Base-by-base conservation (phyloP, 2,797 vertebrate species). In the Erethizon dorsatum region DNA sequence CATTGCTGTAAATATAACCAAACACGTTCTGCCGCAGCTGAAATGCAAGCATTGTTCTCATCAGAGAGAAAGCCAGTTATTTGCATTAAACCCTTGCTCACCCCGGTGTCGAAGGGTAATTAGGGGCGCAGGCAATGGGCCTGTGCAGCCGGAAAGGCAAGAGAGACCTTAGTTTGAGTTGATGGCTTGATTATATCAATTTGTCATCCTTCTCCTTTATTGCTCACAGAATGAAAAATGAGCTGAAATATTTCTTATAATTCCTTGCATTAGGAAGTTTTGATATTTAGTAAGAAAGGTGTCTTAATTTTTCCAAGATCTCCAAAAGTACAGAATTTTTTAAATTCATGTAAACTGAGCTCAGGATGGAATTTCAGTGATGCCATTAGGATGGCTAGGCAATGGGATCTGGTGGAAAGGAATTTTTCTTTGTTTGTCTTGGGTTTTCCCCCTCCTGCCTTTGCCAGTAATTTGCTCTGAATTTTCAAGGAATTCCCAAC, bases 21-120 rank as follows among this genome's bases (percentile, higher is more conserved):
- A 54, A 67, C 5, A 26, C 82, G 88, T 90, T 71, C 90, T 69
- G 69, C 82, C 86, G 50, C 54, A 28, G 52, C 85, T 65, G 83
- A 80, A 97, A 95, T 90, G 78, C 87, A 96, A 96, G 94, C 78
- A 77, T 83, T 86, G 79, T 96, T 97, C 96, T 96, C 57, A 88
- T 90, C 78, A 90, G 90, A 90, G 90, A 95, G 75, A 61, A 97
- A 97, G 80, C 61, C 88, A 45, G 63, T 80, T 92, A 95, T 94
- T 95, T 97, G 93, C 67, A 69, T 83, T 83, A 93, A 93, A 52
- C 54, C 59, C 31, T 93, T 83, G 96, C 50, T 92, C 75, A 82
- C 90, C 85, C 82, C 82, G 50, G n/a, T 91, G 61, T 45, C 45
- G 7, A 95, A 96, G 90, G 47, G 26, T 85, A 96, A 97, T 96